Evolutionary conservation across 1,140 invertebrate species (phyloP).

Genomic region (Nylanderia fulva): DNA sequence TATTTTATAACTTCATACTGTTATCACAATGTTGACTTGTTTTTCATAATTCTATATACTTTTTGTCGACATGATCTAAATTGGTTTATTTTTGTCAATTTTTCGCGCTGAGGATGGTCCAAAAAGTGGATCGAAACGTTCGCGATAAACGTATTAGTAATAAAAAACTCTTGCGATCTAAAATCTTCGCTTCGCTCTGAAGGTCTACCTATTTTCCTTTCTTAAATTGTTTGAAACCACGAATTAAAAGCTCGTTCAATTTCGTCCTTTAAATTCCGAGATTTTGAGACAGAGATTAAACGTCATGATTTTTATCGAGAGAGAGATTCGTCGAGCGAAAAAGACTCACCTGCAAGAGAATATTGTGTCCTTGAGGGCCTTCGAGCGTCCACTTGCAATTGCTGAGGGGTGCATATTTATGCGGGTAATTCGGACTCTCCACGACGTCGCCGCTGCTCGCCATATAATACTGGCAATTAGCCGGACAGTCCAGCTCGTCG

Average conservation of each 20-base stretch:
- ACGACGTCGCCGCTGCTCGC: constrained; percentile 97
- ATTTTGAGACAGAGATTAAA: neutral
- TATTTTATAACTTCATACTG: too few species aligned
- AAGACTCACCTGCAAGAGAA: constrained; percentile 90
- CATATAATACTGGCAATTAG: constrained; percentile 96
- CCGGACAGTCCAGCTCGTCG: constrained; percentile 96
- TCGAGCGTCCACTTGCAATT: constrained; percentile 99
- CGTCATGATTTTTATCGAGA: neutral
- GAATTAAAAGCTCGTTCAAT: neutral
- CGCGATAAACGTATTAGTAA: too few species aligned
- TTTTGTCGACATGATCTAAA: too few species aligned
- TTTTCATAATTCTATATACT: too few species aligned
- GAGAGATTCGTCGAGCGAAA: neutral
- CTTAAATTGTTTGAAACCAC: too few species aligned
- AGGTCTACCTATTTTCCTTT: too few species aligned
- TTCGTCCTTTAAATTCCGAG: neutral
- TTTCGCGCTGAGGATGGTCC: too few species aligned
- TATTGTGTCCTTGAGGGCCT: constrained; percentile 97
- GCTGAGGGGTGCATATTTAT: constrained; percentile 94
- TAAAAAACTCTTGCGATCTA: too few species aligned
- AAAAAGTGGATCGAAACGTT: too few species aligned
- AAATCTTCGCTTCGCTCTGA: too few species aligned
- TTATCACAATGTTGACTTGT: too few species aligned
- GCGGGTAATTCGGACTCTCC: constrained; percentile 97
- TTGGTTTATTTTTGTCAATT: too few species aligned